Base-by-base conservation (phyloP, 2,113 vertebrate genomes). In the Genyomyrus donnyi region DNA sequence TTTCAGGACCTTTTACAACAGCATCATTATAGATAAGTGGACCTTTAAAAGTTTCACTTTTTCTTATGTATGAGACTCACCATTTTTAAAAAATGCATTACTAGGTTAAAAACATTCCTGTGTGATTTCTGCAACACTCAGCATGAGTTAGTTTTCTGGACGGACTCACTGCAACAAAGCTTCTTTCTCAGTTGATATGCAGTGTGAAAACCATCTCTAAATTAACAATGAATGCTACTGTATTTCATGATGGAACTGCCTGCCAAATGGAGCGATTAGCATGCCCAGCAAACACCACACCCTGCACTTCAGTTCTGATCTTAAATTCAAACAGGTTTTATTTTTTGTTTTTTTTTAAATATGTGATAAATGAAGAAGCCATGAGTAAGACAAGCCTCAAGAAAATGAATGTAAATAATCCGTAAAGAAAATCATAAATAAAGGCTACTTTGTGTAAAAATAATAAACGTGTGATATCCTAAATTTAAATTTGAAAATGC, bases 361-460 rank as follows among this genome's bases (percentile, higher is more conserved):
- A 77, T 17, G 39, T 42, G 15, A 80, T 39, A 80, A 80, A 42
- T 80, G 13, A 42, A 80, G 35, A 35, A 80, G 70, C 11, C 31
- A 77, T 42, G 15, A 19, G 70, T 42, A 39, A 39, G 70, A 80
- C 74, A 80, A 27, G 53, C 21, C 86, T 88, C 17, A 88, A 35
- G 27, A 56, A 87, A 87, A n/a, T 39, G 0, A 39, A 9, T 35
- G 66, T 2, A 86, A 86, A 50, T 1, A 45, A 85, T n/a, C 7
- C 8, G n/a, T 35, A 39, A 87, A 50, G 0, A 70, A 53, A 89
- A 91, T 90, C 91, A 91, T 90, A 80, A 77, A 35, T 39, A 39
- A 77, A 91, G 89, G 66, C 84, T 80, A 50, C 89, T 90, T 90
- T 39, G 49, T n/a, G 35, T 90, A 56, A 88, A 86, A 88, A 90